A percentile compares a stretch with the other conserved stretches of the same genome.
These are phyloP conservation scores for Bostrychus sinensis DNA, from an alignment of 2,113 vertebrate species.

Conservation along the genomic window DNA sequence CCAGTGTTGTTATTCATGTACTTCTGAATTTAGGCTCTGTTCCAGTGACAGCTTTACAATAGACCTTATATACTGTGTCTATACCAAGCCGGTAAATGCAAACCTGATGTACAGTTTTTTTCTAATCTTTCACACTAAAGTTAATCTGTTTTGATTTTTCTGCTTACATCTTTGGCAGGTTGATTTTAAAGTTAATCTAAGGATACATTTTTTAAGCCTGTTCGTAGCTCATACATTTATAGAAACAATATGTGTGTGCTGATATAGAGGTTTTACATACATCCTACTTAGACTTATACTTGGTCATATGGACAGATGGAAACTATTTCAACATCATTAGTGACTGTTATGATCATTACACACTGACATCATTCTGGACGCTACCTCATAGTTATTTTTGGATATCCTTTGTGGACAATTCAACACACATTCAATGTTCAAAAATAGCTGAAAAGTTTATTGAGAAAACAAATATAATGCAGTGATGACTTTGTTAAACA, in stretches of 20 bases:
- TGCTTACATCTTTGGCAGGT: neutral
- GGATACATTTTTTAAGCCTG: neutral
- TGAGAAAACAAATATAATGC: conserved; percentile 3
- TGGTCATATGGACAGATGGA: conserved; percentile 53
- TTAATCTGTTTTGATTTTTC: neutral
- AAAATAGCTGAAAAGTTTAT: conserved; percentile 29
- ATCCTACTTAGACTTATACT: conserved; percentile 36
- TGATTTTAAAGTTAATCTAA: neutral
- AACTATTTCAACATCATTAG: conserved; percentile 62
- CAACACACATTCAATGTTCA: conserved; percentile 44
- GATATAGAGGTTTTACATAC: neutral
- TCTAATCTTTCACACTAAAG: neutral
- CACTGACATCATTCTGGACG: conserved; percentile 51
- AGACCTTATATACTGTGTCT: neutral
- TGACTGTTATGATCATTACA: conserved; percentile 40
- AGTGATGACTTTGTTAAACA: neutral
- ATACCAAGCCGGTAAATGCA: neutral
- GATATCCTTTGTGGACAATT: conserved; percentile 42
- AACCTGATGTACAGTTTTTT: neutral
- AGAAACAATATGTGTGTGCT: neutral
- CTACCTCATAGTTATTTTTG: conserved; percentile 52
- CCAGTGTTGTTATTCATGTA: too few species aligned
- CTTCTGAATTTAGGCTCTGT: too few species aligned
- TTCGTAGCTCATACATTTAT: neutral
- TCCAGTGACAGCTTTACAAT: too few species aligned